Conservation (phyloP, 2,797 vertebrate genomes). For the Pseudomugil gertrudae region DNA sequence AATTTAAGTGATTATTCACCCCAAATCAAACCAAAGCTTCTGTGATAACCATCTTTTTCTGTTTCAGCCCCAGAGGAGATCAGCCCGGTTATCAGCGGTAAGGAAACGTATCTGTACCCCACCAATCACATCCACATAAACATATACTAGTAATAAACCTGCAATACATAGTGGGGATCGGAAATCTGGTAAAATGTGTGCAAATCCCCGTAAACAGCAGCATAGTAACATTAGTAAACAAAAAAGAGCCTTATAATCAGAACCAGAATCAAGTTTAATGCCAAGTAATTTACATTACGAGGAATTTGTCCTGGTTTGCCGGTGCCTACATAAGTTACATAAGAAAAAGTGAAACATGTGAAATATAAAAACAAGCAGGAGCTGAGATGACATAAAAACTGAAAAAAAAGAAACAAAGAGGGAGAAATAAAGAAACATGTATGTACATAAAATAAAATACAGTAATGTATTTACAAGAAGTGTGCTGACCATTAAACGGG, state of each 20-base stretch:
- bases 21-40: constrained; percentile 12
- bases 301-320: too few species aligned
- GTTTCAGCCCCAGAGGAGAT: constrained; percentile 93
- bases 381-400: too few species aligned
- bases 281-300: too few species aligned
- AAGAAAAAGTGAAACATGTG: too few species aligned
- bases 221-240: background rate
- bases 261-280: too few species aligned
- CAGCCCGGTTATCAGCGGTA: constrained; percentile 91
- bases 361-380: too few species aligned
- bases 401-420: too few species aligned
- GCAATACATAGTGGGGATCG: background rate
- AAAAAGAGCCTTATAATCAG: background rate
- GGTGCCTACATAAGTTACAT: too few species aligned
- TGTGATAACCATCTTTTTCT: constrained; percentile 18
- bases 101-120: constrained; percentile 60
- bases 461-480: too few species aligned
- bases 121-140: background rate
- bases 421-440: too few species aligned
- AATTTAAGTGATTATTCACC: background rate
- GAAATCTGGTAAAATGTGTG: background rate
- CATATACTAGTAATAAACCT: background rate
- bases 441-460: too few species aligned
- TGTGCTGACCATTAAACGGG: too few species aligned
- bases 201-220: background rate